Percentiles rank a stretch among this genome's conserved stretches.
Conservation (phyloP, 2,113 vertebrate genomes). For the Toxotes chatareus region DNA sequence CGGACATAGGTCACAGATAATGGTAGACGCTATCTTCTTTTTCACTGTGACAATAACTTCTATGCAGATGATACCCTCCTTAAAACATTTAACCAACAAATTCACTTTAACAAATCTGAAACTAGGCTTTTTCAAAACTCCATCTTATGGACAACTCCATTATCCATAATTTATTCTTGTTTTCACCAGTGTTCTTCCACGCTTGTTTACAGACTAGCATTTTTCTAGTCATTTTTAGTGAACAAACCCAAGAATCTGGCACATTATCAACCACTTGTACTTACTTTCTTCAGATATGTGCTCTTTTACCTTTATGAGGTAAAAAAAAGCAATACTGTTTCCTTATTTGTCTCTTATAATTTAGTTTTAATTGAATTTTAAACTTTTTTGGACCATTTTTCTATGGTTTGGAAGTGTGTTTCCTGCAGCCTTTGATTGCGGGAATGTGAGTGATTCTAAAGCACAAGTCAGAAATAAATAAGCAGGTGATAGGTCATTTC, state of each 20-base stretch:
- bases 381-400: background rate
- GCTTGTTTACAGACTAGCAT: background rate
- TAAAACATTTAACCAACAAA: background rate
- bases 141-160: no score
- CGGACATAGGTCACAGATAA: background rate
- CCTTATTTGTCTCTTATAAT: background rate
- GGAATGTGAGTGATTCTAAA: no score
- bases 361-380: background rate
- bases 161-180: background rate
- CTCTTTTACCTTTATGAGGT: no score
- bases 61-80: conserved; percentile 46
- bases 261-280: background rate
- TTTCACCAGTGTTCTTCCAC: background rate
- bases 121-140: background rate
- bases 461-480: background rate
- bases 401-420: background rate
- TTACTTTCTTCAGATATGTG: background rate
- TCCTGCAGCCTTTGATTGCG: background rate
- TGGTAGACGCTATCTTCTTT: background rate
- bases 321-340: background rate
- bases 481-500: background rate
- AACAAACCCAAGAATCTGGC: background rate
- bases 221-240: background rate
- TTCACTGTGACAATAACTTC: background rate
- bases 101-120: background rate